Percentiles rank a stretch among this genome's conserved stretches.
phyloP scores from a whole-genome alignment of 2,888 invertebrate species.

The Rhogogaster chlorosoma region DNA sequence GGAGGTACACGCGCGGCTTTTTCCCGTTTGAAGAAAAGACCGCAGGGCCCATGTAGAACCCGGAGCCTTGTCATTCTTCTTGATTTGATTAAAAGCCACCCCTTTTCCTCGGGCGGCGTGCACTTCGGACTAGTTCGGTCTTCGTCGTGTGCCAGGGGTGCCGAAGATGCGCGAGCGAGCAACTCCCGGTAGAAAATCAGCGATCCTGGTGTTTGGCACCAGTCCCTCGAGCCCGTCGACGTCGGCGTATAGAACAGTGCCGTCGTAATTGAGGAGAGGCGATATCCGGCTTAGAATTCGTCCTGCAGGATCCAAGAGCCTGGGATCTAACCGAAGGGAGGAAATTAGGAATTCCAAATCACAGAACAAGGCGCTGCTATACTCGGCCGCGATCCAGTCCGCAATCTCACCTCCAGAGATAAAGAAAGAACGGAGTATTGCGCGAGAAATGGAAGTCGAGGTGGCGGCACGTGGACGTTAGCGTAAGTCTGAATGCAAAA shows the following conservation, averaged over 20 bases:
- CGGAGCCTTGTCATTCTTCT: constrained; percentile 9
- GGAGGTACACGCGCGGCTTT: too few species aligned
- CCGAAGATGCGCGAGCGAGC: constrained; percentile 47
- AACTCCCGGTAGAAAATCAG: constrained; percentile 42
- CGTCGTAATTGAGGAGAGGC: background rate
- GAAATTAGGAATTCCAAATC: background rate
- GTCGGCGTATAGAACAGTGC: constrained; percentile 4
- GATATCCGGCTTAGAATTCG: background rate
- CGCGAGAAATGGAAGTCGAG: constrained; percentile 36
- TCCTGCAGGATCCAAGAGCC: background rate
- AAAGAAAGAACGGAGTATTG: background rate
- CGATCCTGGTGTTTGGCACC: constrained; percentile 36
- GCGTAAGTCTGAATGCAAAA: constrained; percentile 40
- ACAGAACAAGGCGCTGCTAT: background rate
- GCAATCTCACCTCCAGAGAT: background rate
- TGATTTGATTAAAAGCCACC: constrained; percentile 43
- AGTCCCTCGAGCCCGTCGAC: constrained; percentile 12
- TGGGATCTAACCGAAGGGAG: background rate
- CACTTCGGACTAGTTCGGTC: constrained; percentile 32
- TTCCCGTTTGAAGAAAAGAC: too few species aligned
- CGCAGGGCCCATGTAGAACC: constrained; percentile 2
- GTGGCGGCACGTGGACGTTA: constrained; percentile 45
- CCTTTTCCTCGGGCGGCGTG: background rate
- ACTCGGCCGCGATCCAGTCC: background rate
- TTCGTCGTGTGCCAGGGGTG: constrained; percentile 10